Evolutionary conservation across 2,113 vertebrate genomes (phyloP), one percentile per base, ranked within the genome.

Genomic region (Tursiops truncatus): DNA sequence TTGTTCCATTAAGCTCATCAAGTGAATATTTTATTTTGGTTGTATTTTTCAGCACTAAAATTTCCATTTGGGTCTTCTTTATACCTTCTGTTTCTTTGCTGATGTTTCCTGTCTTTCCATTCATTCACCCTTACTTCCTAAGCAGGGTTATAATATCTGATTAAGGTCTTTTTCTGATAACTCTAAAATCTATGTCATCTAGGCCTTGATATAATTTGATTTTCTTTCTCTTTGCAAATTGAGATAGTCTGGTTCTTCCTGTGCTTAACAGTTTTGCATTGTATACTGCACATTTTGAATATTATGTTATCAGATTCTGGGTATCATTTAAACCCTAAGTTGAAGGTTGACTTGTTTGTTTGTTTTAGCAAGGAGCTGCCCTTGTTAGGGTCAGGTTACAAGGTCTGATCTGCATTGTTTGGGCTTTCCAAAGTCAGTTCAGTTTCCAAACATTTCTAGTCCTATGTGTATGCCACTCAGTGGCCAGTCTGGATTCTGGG

Each of bases 181-280:
- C 70, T 56, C 11, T 68, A 94, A 65, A 2, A 70, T 79, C 36
- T 89, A 8, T 90, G 2, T 65, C 38, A 88, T 28, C 31, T 77
- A 86, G 15, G 13, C 13, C n/a, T 67, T 90, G 67, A 5, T 15
- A 71, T 76, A 28, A 83, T 60, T 68, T 68, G 31, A 63, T 47
- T 73, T 93, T 63, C 60, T 86, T 95, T 90, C 76, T 47, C 63
- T 26, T 91, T 87, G 20, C 31, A 94, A 95, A 58, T 82, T 31
- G 50, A 87, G 31, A 91, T 77, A 28, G 38, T 79, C 15, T 33
- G 23, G n/a, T 94, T 96, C 76, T 71, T 91, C 76, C 87, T 79
- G 15, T 79, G 47, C 4, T 62, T 73, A 94, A 26, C 58, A 82
- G 67, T 73, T 94, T 89, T 71, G 25, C 62, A 83, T 28, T 85